Conservation (phyloP, 2,113 vertebrate species). For the Excalfactoria chinensis region DNA sequence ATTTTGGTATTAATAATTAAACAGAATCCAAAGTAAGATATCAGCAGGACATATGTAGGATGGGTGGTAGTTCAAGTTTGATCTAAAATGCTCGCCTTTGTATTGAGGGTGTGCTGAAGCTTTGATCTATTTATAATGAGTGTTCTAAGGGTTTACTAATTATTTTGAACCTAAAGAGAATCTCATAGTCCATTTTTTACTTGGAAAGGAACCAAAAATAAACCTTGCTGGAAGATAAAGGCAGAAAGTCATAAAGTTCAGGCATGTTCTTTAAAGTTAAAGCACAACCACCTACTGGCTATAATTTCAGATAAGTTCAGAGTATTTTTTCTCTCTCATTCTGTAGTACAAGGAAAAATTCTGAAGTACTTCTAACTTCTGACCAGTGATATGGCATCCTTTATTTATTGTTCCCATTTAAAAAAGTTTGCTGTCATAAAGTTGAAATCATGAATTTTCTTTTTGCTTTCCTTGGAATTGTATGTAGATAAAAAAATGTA, state of each 20-base stretch:
- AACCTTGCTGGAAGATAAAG: conserved; percentile 57
- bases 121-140: conserved; percentile 78
- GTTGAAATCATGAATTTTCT: background rate
- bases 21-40: conserved; percentile 64
- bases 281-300: background rate
- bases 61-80: conserved; percentile 61
- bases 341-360: conserved; percentile 23
- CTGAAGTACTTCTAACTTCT: conserved; percentile 22
- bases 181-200: conserved; percentile 23
- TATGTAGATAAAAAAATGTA: background rate
- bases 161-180: conserved; percentile 73
- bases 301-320: conserved; percentile 37
- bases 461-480: background rate
- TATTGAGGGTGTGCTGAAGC: conserved; percentile 59
- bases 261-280: conserved; percentile 22
- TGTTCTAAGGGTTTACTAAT: conserved; percentile 73
- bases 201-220: conserved; percentile 51
- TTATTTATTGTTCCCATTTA: background rate
- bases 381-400: background rate
- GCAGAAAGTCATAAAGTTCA: conserved; percentile 45
- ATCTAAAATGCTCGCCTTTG: conserved; percentile 73
- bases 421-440: background rate
- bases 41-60: conserved; percentile 50
- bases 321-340: conserved; percentile 35
- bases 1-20: conserved; percentile 75